These are phyloP conservation scores for Apotomis turbidana DNA, from an alignment of 2,888 invertebrate species.

Conservation along the genomic window DNA sequence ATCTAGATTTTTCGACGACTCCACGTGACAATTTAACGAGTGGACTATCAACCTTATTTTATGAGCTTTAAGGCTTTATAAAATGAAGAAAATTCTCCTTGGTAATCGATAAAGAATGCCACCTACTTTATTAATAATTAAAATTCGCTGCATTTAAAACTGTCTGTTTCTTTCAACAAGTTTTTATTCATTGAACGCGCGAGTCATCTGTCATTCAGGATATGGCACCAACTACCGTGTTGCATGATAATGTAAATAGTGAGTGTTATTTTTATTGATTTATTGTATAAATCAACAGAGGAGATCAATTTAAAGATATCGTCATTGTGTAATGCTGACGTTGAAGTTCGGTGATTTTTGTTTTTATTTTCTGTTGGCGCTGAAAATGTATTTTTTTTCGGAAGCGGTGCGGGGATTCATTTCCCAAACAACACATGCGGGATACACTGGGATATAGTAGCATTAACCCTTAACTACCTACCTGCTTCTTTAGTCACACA, in stretches of 20 bases:
- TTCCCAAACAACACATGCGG: too few relatives aligned
- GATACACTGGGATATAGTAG: too few relatives aligned
- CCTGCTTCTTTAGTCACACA: too few relatives aligned
- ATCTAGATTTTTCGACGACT: conserved; percentile 20
- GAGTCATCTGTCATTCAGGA: conserved; percentile 24
- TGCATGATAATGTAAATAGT: conserved; percentile 21
- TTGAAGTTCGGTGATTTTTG: neutral
- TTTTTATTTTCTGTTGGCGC: neutral
- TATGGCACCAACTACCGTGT: conserved; percentile 27
- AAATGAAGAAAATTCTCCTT: neutral
- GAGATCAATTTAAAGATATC: conserved; percentile 30
- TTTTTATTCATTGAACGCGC: conserved; percentile 29
- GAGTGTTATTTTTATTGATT: conserved; percentile 24
- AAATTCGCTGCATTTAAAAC: conserved; percentile 38
- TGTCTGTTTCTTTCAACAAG: conserved; percentile 23
- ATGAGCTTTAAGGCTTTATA: neutral
- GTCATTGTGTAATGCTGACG: conserved; percentile 8
- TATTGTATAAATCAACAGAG: conserved; percentile 17
- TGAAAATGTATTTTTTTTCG: too few relatives aligned
- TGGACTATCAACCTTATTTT: neutral
- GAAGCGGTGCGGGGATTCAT: too few relatives aligned
- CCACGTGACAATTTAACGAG: neutral
- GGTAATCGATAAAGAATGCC: conserved; percentile 35
- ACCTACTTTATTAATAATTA: conserved; percentile 39
- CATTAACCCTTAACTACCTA: too few relatives aligned